A percentile compares a stretch with the other conserved stretches of the same genome.
Evolutionary conservation across 92 coral and sea anemone species (phyloP).

Genomic region (Siderastrea siderea): DNA sequence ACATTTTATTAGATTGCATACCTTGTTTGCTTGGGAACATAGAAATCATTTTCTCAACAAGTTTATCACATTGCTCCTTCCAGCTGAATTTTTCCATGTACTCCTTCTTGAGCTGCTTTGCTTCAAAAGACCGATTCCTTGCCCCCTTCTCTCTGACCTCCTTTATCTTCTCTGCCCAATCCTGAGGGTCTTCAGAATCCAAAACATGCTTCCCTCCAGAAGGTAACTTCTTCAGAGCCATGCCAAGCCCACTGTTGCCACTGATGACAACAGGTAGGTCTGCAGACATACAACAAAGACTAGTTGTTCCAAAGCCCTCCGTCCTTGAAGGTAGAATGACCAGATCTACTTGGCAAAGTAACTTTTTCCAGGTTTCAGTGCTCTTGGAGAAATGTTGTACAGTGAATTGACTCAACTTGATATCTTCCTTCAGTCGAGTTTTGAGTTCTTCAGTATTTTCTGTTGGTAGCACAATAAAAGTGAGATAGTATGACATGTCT

Average conservation of each 20-base stretch:
- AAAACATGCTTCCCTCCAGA: slow-evolving; percentile 14
- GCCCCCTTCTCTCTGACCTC: background rate
- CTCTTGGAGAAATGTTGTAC: background rate
- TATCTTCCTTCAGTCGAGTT: background rate
- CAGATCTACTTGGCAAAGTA: slow-evolving; percentile 22
- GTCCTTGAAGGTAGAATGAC: slow-evolving; percentile 37
- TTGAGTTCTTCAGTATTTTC: background rate
- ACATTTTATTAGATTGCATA: background rate
- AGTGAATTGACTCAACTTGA: background rate
- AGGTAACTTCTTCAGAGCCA: slow-evolving; percentile 37
- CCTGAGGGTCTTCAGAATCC: slow-evolving; percentile 24
- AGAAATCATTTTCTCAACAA: slow-evolving; percentile 24
- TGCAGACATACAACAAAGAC: slow-evolving; percentile 43
- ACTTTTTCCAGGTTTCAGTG: background rate
- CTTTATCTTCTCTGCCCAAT: slow-evolving; percentile 19
- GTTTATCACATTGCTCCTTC: slow-evolving; percentile 26
- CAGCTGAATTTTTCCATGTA: slow-evolving; percentile 31
- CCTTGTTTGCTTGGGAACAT: slow-evolving; percentile 32
- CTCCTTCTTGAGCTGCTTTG: slow-evolving; percentile 22
- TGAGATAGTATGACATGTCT: slow-evolving; percentile 12
- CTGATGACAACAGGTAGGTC: slow-evolving; percentile 45
- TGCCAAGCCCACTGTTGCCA: slow-evolving; percentile 37
- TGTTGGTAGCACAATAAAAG: background rate
- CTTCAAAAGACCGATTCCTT: background rate
- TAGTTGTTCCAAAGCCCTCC: slow-evolving; percentile 49